Evolutionary conservation across 2,797 vertebrate species (phyloP).

Genomic region (Sebastes vulpes): DNA sequence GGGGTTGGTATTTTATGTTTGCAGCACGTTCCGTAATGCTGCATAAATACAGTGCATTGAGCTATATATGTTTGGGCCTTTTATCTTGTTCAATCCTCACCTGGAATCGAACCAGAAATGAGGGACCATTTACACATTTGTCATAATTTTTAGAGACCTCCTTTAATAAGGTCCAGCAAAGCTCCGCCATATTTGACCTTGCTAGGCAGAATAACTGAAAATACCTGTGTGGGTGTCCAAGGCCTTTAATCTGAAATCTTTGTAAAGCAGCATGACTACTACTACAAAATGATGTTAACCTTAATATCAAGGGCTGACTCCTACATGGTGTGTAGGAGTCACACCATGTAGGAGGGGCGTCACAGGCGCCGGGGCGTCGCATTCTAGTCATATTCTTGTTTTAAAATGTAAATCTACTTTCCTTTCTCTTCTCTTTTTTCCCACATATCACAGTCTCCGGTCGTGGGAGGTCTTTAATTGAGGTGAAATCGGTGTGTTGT

Average conservation of each 20-base stretch:
- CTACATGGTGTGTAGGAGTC: not conserved
- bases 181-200: not conserved
- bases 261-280: not conserved
- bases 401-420: not conserved
- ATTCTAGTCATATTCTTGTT: not conserved
- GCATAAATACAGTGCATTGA: not conserved
- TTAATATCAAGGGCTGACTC: not conserved
- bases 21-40: not conserved
- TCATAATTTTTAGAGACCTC: not conserved
- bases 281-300: not conserved
- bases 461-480: slow-evolving; percentile 26
- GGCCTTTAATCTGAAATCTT: not conserved
- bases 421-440: not conserved
- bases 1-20: not conserved
- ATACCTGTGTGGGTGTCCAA: not conserved
- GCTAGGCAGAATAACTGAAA: not conserved
- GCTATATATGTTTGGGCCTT: not conserved
- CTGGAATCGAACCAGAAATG: not conserved
- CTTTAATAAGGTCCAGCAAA: not conserved
- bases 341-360: no score
- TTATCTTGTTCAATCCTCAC: not conserved
- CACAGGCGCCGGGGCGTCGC: no score
- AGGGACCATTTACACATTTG: not conserved
- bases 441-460: slow-evolving; percentile 2
- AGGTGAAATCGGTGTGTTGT: not conserved